Evolutionary conservation across 1,140 invertebrate species (phyloP).

Genomic region (Cyclargus thomasi): DNA sequence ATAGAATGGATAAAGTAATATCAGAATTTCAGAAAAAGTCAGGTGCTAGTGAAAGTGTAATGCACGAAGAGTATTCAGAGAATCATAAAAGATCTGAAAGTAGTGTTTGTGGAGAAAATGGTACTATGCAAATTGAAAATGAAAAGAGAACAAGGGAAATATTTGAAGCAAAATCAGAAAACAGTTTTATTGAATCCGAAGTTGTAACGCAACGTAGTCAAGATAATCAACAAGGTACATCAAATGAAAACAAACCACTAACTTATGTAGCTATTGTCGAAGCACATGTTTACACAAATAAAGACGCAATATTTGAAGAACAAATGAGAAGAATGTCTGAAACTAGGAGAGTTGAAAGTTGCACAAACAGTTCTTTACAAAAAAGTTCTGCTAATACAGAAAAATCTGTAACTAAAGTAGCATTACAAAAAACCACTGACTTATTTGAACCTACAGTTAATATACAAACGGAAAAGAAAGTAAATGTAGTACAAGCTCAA

Average conservation of each 20-base stretch:
- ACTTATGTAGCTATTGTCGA: slow-evolving; percentile 61
- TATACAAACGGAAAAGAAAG: slow-evolving; percentile 15
- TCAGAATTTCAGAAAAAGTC: slow-evolving; percentile 54
- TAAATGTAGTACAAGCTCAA: slow-evolving; percentile 20
- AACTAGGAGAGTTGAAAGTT: slow-evolving; percentile 5
- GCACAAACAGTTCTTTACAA: slow-evolving; percentile 9
- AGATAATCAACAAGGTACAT: slow-evolving; percentile 26
- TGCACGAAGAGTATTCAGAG: slow-evolving; percentile 22
- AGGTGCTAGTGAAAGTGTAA: slow-evolving; percentile 35
- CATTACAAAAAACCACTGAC: slow-evolving; percentile 36
- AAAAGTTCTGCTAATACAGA: slow-evolving; percentile 25
- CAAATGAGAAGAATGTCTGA: slow-evolving; percentile 34
- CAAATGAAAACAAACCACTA: slow-evolving; percentile 34
- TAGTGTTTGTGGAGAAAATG: slow-evolving; percentile 40
- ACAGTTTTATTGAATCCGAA: slow-evolving; percentile 23
- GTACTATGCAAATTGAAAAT: slow-evolving; percentile 35
- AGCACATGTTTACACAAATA: slow-evolving; percentile 59
- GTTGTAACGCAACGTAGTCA: slow-evolving; percentile 26
- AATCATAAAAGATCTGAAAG: slow-evolving; percentile 38
- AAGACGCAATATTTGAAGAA: slow-evolving; percentile 46
- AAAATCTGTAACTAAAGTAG: slow-evolving; percentile 26
- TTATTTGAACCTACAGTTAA: slow-evolving; percentile 31
- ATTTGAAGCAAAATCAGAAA: slow-evolving; percentile 18
- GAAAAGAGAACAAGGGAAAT: slow-evolving; percentile 25
- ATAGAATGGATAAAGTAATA: slow-evolving; percentile 58